Evolutionary conservation across 2,797 vertebrate genomes (phyloP).

Genomic region (Mionectes olivaceus): DNA sequence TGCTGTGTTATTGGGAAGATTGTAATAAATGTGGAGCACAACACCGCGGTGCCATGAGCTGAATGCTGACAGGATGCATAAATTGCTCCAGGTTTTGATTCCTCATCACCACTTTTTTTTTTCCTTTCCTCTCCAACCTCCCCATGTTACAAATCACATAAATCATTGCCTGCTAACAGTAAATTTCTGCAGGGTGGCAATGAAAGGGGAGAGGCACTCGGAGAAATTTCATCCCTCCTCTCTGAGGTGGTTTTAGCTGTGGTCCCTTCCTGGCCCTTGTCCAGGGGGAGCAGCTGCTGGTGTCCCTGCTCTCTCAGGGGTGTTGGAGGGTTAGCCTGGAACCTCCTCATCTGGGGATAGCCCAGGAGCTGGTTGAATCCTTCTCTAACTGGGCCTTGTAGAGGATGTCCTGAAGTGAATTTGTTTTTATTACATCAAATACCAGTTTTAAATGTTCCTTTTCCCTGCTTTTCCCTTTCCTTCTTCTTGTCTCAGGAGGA

Average conservation of each 20-base stretch:
- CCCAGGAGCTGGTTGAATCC: neutral
- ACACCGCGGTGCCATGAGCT: neutral
- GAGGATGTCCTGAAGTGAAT: neutral
- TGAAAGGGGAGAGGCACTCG: neutral
- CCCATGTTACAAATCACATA: neutral
- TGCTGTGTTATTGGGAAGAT: constrained; percentile 70
- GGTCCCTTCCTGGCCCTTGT: neutral
- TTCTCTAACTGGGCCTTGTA: neutral
- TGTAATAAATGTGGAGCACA: constrained; percentile 59
- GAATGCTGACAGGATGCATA: constrained; percentile 32
- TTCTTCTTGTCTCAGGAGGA: neutral
- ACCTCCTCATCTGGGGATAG: neutral
- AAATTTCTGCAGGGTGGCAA: neutral
- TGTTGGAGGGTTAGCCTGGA: neutral
- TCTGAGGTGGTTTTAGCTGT: neutral
- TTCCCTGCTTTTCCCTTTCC: rapidly evolving
- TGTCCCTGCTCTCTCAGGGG: neutral
- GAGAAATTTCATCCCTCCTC: neutral
- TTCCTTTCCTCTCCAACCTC: neutral
- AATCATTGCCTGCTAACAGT: neutral
- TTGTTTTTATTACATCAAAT: neutral
- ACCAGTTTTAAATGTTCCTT: neutral
- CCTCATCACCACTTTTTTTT: rapidly evolving
- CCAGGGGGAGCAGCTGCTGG: neutral
- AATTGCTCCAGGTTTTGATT: constrained; percentile 58